Evolutionary conservation across 2,113 vertebrate species (phyloP).

Genomic region (Mixornis gularis): DNA sequence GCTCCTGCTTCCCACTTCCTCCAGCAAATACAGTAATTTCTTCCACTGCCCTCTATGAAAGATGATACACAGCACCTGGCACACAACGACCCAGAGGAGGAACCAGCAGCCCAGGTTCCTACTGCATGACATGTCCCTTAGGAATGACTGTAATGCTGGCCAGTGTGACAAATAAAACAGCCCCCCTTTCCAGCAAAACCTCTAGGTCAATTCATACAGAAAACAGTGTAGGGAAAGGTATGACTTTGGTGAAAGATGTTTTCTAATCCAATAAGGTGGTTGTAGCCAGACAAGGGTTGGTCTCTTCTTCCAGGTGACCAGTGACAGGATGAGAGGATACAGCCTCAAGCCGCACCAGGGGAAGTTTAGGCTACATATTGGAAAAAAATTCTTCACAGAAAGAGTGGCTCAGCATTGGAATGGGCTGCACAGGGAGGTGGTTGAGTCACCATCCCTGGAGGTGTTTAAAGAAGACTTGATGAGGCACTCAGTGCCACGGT

Average conservation of each 20-base stretch:
- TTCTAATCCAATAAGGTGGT: background rate
- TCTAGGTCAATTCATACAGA: background rate
- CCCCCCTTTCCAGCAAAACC: background rate
- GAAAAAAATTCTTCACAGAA: background rate
- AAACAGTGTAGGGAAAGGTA: background rate
- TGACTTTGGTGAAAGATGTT: background rate
- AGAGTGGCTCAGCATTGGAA: background rate
- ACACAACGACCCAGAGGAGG: rapidly evolving
- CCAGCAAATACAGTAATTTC: background rate
- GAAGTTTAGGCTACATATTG: background rate
- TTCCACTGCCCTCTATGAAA: background rate
- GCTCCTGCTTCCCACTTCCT: background rate
- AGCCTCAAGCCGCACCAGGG: background rate
- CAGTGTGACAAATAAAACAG: background rate
- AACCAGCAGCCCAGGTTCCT: background rate
- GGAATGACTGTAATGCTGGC: rapidly evolving
- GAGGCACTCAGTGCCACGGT: background rate
- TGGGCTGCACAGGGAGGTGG: background rate
- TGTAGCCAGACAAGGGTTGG: rapidly evolving
- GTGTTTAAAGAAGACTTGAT: background rate
- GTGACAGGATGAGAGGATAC: background rate
- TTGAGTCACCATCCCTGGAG: background rate
- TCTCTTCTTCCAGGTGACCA: background rate
- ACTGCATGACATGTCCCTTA: background rate
- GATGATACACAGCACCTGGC: rapidly evolving